Conservation (phyloP, 2,113 vertebrate genomes). For the Ardeotis arabs region DNA sequence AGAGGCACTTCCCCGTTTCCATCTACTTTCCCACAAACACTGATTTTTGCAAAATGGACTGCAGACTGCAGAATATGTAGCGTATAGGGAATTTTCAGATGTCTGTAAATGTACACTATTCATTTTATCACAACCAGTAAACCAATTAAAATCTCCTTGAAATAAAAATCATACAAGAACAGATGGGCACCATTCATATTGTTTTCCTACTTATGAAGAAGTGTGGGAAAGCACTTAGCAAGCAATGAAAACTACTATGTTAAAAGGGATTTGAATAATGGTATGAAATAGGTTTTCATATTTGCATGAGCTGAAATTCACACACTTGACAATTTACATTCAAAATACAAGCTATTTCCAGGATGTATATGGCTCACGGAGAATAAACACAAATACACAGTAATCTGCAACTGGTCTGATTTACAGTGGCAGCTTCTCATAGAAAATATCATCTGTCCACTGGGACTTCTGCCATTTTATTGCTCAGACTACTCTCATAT, state of each 20-base stretch:
- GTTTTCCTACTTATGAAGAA: background rate
- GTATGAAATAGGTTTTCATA: background rate
- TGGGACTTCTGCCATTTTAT: constrained; percentile 28
- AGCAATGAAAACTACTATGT: background rate
- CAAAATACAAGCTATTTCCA: constrained; percentile 18
- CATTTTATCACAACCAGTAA: background rate
- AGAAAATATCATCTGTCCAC: constrained; percentile 17
- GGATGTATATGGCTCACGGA: background rate
- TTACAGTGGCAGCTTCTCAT: background rate
- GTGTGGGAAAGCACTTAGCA: background rate
- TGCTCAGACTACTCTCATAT: background rate
- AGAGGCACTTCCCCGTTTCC: background rate
- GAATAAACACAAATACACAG: constrained; percentile 8
- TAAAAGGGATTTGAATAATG: constrained; percentile 33
- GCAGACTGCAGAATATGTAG: background rate
- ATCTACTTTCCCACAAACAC: background rate
- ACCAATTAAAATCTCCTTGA: background rate
- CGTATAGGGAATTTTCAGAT: background rate
- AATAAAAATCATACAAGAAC: constrained; percentile 19
- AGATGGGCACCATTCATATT: background rate
- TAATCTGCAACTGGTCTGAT: background rate
- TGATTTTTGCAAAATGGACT: background rate
- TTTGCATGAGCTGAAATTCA: constrained; percentile 31
- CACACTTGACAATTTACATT: background rate
- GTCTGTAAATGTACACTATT: background rate